Evolutionary conservation across 2,797 vertebrate species (phyloP), one percentile per base, ranked within the genome.

Genomic region (Myripristis murdjan): DNA sequence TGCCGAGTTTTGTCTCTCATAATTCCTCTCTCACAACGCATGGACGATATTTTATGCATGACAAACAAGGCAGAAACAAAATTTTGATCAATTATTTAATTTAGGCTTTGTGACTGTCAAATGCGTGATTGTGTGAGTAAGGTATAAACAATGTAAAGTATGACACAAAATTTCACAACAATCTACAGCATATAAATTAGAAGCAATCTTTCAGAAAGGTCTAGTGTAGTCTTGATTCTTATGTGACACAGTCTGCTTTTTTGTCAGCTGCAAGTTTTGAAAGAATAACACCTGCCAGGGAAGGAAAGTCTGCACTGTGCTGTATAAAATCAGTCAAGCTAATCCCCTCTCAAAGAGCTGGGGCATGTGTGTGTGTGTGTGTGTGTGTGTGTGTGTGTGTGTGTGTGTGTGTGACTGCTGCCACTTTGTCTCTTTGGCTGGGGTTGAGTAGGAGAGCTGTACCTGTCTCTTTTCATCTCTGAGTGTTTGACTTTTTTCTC

Each of bases 381-480:
- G 52, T 35, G 41, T 70, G 67, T 53, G 52, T 49, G 52, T 33
- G 28, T 22, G 14, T 12, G 10, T 1, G 12, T n/a, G 16, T 31
- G 16, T 15, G 11, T 68, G 64, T 18, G n/a, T 1, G n/a, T 67
- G 53, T 33, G 3, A 48, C 20, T n/a, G 33, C 20, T 16, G 53
- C 64, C 62, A 72, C 63, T 73, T 69, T 63, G 56, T 66, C 31
- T 77, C 55, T 55, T 60, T 77, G 62, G 75, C 57, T 65, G 67
- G 67, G 49, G 53, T 66, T 63, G 70, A 55, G 56, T 33, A 18
- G 22, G 14, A 70, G 68, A 75, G 43, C 65, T 78, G 59, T 75
- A 70, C 26, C 52, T 46, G 64, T 85, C 80, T 55, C 48, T 69
- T 73, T 75, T 84, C 49, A 64, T 67, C 22, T 67, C 23, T 47